Evolutionary conservation across 2,888 invertebrate genomes (phyloP).

Genomic region (Yponomeuta sedellus): DNA sequence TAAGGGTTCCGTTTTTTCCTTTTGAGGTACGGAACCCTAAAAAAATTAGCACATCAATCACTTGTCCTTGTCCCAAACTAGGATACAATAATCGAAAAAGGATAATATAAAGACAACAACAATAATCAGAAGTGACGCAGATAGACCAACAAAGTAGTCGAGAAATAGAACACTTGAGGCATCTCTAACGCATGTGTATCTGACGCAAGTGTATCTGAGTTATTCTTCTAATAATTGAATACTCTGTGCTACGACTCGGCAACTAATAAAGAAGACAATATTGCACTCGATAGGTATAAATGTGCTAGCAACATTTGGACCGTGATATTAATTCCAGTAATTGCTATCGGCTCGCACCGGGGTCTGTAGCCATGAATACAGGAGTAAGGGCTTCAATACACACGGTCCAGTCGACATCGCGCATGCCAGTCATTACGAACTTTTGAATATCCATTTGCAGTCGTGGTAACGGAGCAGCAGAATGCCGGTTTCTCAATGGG

Average conservation of each 20-base stretch:
- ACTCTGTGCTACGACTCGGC: constrained; percentile 29
- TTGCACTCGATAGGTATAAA: constrained; percentile 76
- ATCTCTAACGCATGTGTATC: too few species aligned
- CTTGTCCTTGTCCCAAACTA: too few species aligned
- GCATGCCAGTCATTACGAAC: not conserved
- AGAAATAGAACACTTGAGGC: not conserved
- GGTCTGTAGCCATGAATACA: constrained; percentile 74
- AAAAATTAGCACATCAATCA: too few species aligned
- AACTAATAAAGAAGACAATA: constrained; percentile 77
- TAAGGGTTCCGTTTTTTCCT: too few species aligned
- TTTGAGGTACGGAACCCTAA: too few species aligned
- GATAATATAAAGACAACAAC: too few species aligned
- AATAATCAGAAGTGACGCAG: too few species aligned
- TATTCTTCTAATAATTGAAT: not conserved
- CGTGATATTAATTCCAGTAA: constrained; percentile 76
- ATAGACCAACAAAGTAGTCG: too few species aligned
- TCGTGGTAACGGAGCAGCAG: too few species aligned
- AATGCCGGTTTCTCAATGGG: too few species aligned
- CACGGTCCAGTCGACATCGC: not conserved
- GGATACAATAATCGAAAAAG: too few species aligned
- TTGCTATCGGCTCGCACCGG: constrained; percentile 73
- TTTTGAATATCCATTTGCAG: too few species aligned
- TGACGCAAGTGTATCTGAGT: not conserved
- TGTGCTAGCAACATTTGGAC: constrained; percentile 73
- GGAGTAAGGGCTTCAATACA: constrained; percentile 37